Evolutionary conservation across 2,888 invertebrate species (phyloP).

Genomic region (Thymelicus sylvestris): DNA sequence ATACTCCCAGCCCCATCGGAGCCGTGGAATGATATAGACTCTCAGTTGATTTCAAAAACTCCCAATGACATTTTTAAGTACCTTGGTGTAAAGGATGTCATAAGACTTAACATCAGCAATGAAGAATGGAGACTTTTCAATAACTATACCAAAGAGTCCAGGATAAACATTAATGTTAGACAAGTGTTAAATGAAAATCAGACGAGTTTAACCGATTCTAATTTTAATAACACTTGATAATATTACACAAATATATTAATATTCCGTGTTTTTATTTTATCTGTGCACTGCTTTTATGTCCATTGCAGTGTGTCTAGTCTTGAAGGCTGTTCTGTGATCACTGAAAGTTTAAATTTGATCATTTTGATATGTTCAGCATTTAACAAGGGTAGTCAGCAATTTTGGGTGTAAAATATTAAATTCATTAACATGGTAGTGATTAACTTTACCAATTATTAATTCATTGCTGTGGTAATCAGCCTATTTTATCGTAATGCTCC

Average conservation of each 20-base stretch:
- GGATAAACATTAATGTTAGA: slow-evolving; percentile 97
- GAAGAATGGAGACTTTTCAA: slow-evolving; percentile 82
- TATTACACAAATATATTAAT: slow-evolving; percentile 13
- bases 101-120: slow-evolving; percentile 50
- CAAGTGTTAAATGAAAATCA: slow-evolving; percentile 91
- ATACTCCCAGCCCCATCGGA: slow-evolving; percentile 84
- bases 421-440: too few species aligned
- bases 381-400: too few species aligned
- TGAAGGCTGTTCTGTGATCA: slow-evolving; percentile 64
- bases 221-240: slow-evolving; percentile 31
- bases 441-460: too few species aligned
- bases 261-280: slow-evolving; percentile 7
- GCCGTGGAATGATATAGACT: slow-evolving; percentile 75
- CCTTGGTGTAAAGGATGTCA: slow-evolving; percentile 52
- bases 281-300: not conserved
- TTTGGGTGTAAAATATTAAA: too few species aligned
- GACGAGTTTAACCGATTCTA: slow-evolving; percentile 59
- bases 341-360: slow-evolving; percentile 54
- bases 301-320: not conserved
- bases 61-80: slow-evolving; percentile 52
- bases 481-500: too few species aligned
- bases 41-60: slow-evolving; percentile 36
- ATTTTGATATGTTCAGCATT: too few species aligned
- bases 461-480: too few species aligned
- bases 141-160: slow-evolving; percentile 87